Conservation (phyloP, 2,888 invertebrate genomes). For the Petrophora chlorosata region DNA sequence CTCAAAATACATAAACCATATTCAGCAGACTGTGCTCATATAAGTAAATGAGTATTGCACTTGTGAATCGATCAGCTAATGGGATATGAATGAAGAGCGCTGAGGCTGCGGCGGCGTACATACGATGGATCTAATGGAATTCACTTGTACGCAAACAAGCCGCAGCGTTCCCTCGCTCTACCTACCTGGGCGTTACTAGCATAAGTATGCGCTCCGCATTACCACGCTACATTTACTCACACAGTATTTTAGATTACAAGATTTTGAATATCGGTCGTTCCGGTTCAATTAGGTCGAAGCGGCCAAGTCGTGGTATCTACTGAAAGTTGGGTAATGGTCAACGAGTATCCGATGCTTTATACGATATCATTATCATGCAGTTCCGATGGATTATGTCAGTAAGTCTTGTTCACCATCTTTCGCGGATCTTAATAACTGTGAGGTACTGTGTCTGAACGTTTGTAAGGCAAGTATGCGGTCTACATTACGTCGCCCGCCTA, state of each 20-base stretch:
- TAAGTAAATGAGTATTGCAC: conserved; percentile 62
- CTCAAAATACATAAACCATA: conserved; percentile 32
- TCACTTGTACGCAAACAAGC: conserved; percentile 83
- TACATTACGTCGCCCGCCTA: conserved; percentile 40
- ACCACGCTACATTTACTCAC: conserved; percentile 29
- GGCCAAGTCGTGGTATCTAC: background rate
- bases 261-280: background rate
- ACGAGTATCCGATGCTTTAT: no score
- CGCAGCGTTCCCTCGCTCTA: conserved; percentile 62
- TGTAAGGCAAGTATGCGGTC: conserved; percentile 47
- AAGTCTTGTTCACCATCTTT: background rate
- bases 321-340: no score
- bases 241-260: conserved; percentile 12
- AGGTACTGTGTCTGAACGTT: background rate
- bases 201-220: conserved; percentile 53
- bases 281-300: background rate
- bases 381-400: background rate
- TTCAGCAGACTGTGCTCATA: conserved; percentile 35
- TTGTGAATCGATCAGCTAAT: conserved; percentile 80
- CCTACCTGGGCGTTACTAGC: conserved; percentile 50
- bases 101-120: conserved; percentile 71
- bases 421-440: conserved; percentile 3
- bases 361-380: no score
- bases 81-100: conserved; percentile 80
- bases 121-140: conserved; percentile 81